Conservation (phyloP, 2,113 vertebrate genomes). For the Pseudorasbora parva region DNA sequence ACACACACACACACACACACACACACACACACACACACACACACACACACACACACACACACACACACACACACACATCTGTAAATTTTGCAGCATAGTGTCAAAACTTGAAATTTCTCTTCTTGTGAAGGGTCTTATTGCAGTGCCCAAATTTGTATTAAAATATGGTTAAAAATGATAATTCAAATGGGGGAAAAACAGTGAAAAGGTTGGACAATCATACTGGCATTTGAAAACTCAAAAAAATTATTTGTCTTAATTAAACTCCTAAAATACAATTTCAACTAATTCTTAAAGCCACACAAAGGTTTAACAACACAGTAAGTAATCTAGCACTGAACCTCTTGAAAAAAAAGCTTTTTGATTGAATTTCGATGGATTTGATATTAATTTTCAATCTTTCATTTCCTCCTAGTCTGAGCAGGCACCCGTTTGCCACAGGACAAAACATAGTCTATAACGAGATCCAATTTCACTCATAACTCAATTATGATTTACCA, state of each 20-base stretch:
- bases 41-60: background rate
- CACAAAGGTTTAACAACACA: background rate
- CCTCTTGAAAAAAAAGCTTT: background rate
- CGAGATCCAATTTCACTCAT: background rate
- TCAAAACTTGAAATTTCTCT: background rate
- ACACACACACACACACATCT: background rate
- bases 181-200: background rate
- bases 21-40: background rate
- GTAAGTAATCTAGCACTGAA: background rate
- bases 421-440: background rate
- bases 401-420: background rate
- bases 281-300: background rate
- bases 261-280: no score
- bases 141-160: background rate
- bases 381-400: background rate
- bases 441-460: background rate
- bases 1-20: background rate
- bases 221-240: background rate
- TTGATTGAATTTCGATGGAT: background rate
- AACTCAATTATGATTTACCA: conserved; percentile 7
- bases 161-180: background rate
- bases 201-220: background rate
- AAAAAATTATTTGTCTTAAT: background rate
- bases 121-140: background rate
- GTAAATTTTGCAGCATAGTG: background rate